Base-by-base conservation (phyloP, 2,888 invertebrate species). In the Lordiphosa andalusiaca region DNA sequence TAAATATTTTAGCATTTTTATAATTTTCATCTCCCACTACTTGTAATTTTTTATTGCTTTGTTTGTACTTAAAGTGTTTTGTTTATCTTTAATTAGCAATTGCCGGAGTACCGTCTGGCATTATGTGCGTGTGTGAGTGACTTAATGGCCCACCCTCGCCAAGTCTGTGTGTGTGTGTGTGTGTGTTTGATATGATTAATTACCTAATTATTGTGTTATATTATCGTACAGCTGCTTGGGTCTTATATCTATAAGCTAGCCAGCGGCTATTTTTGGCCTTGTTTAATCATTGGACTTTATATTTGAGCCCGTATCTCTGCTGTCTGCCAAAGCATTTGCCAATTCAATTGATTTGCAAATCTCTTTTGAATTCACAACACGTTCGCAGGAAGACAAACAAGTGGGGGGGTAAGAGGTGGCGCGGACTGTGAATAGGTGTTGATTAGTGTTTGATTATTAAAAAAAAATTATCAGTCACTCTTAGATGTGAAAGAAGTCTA, bases 11-110 rank as follows among this genome's bases (percentile, higher is more conserved):
- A 72, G n/a, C n/a, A 60, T 16, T 67, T 67, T 50, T 53, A 72
- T 60, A 12, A 7, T 21, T 16, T 30, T 12, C 16, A 36, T 33
- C 25, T 4, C 40, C 44, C 10, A 30, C 9, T 4, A 0, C 10
- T 16, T 16, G 16, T 16, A 16, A 10, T 25, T 23, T 23, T 6
- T 30, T 30, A 3, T 25, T 25, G 4, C 30, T 36, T 49, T 54
- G 53, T 58, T 55, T 66, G 60, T 49, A 59, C 63, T 76, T 71
- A 63, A 73, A 73, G 69, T 69, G 73, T 69, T 71, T 69, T 73
- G 71, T 80, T 73, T 80, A 39, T 58, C 71, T 71, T 77, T 81
- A 80, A 77, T 81, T 73, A 76, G 77, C 64, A 51, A 67, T 62
- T 67, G 65, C 63, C 53, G 59, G 23, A 19, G 50, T 46, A 16